A percentile compares a stretch with the other conserved stretches of the same genome.
Evolutionary conservation across 2,888 invertebrate genomes (phyloP).

Genomic region (Hipparchia semele): DNA sequence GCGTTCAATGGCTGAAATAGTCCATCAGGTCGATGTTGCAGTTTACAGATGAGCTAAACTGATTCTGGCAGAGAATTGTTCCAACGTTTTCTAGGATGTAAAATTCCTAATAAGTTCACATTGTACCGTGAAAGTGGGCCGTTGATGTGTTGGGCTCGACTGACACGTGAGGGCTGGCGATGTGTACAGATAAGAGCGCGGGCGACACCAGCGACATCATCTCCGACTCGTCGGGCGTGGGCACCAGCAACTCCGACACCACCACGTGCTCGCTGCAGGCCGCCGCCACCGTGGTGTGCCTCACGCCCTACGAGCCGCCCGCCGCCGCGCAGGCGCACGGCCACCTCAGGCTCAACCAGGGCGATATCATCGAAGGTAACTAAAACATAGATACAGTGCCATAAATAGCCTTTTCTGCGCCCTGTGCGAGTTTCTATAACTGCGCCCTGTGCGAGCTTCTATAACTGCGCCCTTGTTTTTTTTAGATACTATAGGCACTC

Average conservation of each 20-base stretch:
- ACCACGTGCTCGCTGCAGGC: slow-evolving; percentile 89
- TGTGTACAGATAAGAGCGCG: slow-evolving; percentile 92
- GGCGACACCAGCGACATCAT: slow-evolving; percentile 95
- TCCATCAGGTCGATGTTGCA: too few relatives aligned
- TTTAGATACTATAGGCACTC: too few relatives aligned
- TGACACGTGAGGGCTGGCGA: slow-evolving; percentile 50
- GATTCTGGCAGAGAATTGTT: not conserved
- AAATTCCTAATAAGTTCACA: too few relatives aligned
- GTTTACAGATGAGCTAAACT: not conserved
- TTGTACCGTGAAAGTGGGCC: too few relatives aligned
- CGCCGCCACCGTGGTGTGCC: slow-evolving; percentile 91
- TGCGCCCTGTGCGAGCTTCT: too few relatives aligned
- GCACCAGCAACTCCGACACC: slow-evolving; percentile 94
- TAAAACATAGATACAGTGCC: too few relatives aligned
- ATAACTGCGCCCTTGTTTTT: too few relatives aligned
- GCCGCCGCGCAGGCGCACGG: slow-evolving; percentile 88
- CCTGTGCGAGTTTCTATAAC: too few relatives aligned
- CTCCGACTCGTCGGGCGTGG: slow-evolving; percentile 96
- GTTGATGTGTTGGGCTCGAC: slow-evolving; percentile 35
- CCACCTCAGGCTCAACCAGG: slow-evolving; percentile 92
- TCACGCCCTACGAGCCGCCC: slow-evolving; percentile 88
- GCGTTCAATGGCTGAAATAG: too few relatives aligned
- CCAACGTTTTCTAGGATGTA: not conserved
- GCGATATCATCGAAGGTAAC: slow-evolving; percentile 94
- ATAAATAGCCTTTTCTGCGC: too few relatives aligned